A percentile compares a stretch with the other conserved stretches of the same genome.
Conservation (phyloP, 2,888 invertebrate species). For the Cataglyphis altisquamis region DNA sequence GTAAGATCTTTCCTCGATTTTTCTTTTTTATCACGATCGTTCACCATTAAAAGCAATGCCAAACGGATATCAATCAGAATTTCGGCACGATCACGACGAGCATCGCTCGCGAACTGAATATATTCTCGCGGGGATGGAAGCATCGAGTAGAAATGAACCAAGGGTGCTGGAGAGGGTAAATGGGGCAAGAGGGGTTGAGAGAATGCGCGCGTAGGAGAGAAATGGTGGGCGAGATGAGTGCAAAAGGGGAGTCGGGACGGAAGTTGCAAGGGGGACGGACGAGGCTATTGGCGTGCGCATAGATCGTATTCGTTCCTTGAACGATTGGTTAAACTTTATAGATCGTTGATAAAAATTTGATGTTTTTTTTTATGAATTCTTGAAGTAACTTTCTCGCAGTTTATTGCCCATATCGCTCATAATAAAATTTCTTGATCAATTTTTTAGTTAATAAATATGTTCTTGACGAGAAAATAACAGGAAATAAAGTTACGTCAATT, state of each 20-base stretch:
- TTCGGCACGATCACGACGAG: constrained; percentile 77
- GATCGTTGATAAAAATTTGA: constrained; percentile 61
- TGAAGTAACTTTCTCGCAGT: background rate
- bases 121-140: constrained; percentile 68
- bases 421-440: background rate
- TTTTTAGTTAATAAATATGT: background rate
- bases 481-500: background rate
- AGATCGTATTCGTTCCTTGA: constrained; percentile 70
- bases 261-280: constrained; percentile 25
- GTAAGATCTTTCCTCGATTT: background rate
- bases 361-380: background rate
- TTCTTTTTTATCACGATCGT: background rate
- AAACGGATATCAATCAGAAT: constrained; percentile 55
- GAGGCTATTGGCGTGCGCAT: constrained; percentile 70
- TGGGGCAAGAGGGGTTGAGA: constrained; percentile 65
- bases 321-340: constrained; percentile 70
- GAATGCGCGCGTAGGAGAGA: constrained; percentile 30
- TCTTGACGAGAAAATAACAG: background rate
- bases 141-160: constrained; percentile 68
- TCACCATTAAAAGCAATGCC: background rate
- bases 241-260: background rate
- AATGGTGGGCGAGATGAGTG: background rate
- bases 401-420: background rate
- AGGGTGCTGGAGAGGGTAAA: constrained; percentile 64
- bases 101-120: constrained; percentile 80